Percentiles rank a stretch among this genome's conserved stretches.
These are phyloP conservation scores for Sebastolobus altivelis DNA, from an alignment of 2,797 vertebrate species.

Conservation along the genomic window DNA sequence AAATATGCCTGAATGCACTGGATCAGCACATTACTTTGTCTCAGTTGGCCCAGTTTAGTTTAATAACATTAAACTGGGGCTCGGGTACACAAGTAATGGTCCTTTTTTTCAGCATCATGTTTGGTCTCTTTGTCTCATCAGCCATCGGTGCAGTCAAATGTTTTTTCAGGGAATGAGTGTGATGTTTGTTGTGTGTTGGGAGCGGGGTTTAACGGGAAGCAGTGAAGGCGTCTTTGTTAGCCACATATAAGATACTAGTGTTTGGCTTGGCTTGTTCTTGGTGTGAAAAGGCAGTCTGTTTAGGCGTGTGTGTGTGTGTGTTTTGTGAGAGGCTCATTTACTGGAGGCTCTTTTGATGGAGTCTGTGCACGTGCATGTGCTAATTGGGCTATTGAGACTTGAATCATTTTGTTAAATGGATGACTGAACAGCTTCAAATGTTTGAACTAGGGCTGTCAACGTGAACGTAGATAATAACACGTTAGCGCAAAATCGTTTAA, in stretches of 20 bases:
- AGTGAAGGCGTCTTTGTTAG: constrained; percentile 80
- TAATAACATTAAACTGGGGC: constrained; percentile 27
- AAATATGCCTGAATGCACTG: neutral
- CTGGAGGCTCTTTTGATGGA: constrained; percentile 63
- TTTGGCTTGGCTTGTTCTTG: constrained; percentile 64
- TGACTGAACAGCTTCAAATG: neutral
- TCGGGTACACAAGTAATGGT: constrained; percentile 22
- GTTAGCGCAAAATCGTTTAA: too few relatives aligned
- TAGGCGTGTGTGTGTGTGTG: constrained; percentile 38
- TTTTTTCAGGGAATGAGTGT: constrained; percentile 74
- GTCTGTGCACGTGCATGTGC: constrained; percentile 36
- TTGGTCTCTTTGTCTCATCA: constrained; percentile 71
- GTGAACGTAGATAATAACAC: too few relatives aligned
- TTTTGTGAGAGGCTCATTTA: constrained; percentile 57
- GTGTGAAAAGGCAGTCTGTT: constrained; percentile 73
- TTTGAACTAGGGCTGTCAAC: neutral
- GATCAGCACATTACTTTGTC: constrained; percentile 14
- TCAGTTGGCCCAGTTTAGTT: constrained; percentile 12
- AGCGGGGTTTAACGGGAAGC: constrained; percentile 29
- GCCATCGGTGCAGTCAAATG: constrained; percentile 61
- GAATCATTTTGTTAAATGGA: constrained; percentile 10
- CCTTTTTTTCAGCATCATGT: constrained; percentile 65
- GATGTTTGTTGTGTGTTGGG: constrained; percentile 76
- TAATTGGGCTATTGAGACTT: constrained; percentile 4
- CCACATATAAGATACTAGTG: constrained; percentile 74